Conservation (phyloP, 2,797 vertebrate genomes). For the Melanotaenia nigrans region DNA sequence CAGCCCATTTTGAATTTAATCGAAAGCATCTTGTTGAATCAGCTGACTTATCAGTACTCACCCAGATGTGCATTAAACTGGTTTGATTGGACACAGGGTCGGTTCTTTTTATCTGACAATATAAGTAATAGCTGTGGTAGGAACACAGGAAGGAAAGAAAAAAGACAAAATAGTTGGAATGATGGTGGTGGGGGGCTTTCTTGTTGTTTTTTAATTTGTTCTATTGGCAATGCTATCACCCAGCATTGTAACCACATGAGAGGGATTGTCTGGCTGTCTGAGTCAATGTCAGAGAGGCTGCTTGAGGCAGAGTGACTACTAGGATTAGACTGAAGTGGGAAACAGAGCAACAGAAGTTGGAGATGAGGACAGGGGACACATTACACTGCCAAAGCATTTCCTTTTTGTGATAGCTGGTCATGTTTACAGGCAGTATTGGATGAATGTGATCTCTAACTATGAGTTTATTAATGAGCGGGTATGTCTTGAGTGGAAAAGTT, state of each 20-base stretch:
- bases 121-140: slow-evolving; percentile 43
- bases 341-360: slow-evolving; percentile 44
- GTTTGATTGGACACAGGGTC: slow-evolving; percentile 36
- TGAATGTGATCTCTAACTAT: slow-evolving; percentile 28
- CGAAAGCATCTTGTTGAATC: slow-evolving; percentile 39
- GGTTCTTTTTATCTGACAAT: slow-evolving; percentile 51
- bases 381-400: slow-evolving; percentile 15
- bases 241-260: slow-evolving; percentile 44
- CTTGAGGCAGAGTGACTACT: slow-evolving; percentile 50
- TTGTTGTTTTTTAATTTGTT: slow-evolving; percentile 42
- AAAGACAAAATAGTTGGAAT: slow-evolving; percentile 21
- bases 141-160: slow-evolving; percentile 24
- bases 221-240: slow-evolving; percentile 51
- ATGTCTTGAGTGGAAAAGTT: slow-evolving; percentile 22
- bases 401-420: slow-evolving; percentile 31
- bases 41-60: slow-evolving; percentile 26
- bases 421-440: slow-evolving; percentile 29
- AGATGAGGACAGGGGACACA: slow-evolving; percentile 40
- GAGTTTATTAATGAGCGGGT: slow-evolving; percentile 39
- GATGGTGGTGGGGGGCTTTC: slow-evolving; percentile 2
- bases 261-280: slow-evolving; percentile 55
- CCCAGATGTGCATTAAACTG: slow-evolving; percentile 40
- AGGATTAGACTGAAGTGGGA: slow-evolving; percentile 42
- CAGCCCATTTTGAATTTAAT: slow-evolving; percentile 5
- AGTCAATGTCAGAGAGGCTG: slow-evolving; percentile 45